These are phyloP conservation scores for Aspidoscelis tigris DNA, from an alignment of 2,113 vertebrate genomes.

Conservation along the genomic window DNA sequence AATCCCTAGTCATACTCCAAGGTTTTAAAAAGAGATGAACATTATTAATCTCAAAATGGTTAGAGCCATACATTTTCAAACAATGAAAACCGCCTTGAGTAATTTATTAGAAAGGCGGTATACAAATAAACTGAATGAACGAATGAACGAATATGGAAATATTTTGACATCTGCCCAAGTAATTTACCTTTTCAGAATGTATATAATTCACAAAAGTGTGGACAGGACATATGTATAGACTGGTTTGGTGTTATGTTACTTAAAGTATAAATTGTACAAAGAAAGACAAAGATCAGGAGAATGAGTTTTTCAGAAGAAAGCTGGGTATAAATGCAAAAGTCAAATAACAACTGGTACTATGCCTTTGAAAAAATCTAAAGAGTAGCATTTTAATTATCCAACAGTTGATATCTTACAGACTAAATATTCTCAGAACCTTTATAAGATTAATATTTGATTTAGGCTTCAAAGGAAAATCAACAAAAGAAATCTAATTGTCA, in stretches of 20 bases:
- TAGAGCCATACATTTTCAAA: too few relatives aligned
- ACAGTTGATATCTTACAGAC: not conserved
- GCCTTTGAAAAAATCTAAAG: not conserved
- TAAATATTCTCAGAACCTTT: constrained; percentile 5
- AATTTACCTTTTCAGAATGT: not conserved
- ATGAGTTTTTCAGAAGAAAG: not conserved
- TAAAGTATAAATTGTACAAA: not conserved
- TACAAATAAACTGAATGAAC: too few relatives aligned
- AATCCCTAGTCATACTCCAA: too few relatives aligned
- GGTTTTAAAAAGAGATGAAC: not conserved
- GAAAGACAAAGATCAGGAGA: not conserved
- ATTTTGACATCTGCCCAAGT: constrained; percentile 2
- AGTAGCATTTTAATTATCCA: not conserved
- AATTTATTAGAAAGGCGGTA: too few relatives aligned
- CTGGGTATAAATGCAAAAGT: too few relatives aligned
- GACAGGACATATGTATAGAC: not conserved
- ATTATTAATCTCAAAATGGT: not conserved
- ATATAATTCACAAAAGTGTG: not conserved
- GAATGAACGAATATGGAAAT: not conserved
- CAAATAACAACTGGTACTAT: too few relatives aligned
- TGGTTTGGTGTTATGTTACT: not conserved
- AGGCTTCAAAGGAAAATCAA: constrained; percentile 24
- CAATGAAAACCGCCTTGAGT: not conserved
- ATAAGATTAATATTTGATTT: not conserved
- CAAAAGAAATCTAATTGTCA: not conserved